These are phyloP conservation scores for Scaptomyza parva DNA, from an alignment of 2,888 invertebrate species.

Conservation along the genomic window DNA sequence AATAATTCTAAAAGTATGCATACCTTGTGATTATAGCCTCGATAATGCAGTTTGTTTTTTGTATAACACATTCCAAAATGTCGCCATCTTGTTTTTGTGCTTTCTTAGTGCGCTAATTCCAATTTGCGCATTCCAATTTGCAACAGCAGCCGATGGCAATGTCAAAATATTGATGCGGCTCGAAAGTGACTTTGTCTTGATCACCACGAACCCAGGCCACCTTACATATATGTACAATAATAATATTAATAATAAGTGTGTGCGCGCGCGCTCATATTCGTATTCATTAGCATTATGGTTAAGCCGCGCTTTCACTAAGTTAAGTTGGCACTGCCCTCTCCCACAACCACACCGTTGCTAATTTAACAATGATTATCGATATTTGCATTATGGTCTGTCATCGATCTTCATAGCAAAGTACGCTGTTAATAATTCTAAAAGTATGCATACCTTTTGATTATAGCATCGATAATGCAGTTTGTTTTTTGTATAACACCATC, in stretches of 20 bases:
- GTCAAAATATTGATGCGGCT: constrained; percentile 69
- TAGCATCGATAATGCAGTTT: background rate
- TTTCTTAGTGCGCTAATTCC: constrained; percentile 48
- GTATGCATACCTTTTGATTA: background rate
- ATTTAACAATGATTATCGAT: background rate
- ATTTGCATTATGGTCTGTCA: background rate
- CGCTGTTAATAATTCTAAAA: background rate
- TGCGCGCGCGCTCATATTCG: constrained; percentile 4
- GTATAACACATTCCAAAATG: background rate
- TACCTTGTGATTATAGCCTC: background rate
- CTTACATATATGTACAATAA: background rate
- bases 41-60: background rate
- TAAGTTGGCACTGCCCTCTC: constrained; percentile 84
- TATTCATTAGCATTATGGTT: constrained; percentile 73
- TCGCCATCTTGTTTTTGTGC: background rate
- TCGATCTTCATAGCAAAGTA: background rate
- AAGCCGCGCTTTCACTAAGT: constrained; percentile 72
- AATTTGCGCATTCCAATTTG: constrained; percentile 58
- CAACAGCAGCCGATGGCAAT: constrained; percentile 38
- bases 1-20: background rate
- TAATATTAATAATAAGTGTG: no score
- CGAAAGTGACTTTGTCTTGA: constrained; percentile 33
- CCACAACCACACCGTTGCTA: background rate
- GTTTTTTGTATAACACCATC: background rate
- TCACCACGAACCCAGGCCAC: constrained; percentile 22